phyloP scores from a whole-genome alignment of 30 jellyfish, hydroid and myxozoan species.

The Rhopilema esculentum region DNA sequence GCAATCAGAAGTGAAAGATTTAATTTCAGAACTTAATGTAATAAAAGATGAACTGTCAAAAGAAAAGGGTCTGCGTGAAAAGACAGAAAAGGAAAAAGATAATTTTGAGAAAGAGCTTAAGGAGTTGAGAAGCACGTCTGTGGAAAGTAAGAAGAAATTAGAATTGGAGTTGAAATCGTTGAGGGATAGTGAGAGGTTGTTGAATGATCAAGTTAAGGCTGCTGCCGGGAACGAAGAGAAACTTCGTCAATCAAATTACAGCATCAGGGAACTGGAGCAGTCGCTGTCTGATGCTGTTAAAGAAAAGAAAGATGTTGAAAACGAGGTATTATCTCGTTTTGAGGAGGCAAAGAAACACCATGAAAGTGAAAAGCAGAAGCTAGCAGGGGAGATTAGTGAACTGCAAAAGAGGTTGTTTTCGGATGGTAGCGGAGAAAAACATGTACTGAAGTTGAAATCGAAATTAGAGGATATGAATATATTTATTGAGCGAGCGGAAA shows the following conservation, averaged over 20 bases:
- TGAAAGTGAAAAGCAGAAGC: constrained; percentile 8
- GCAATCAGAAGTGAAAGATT: constrained; percentile 24
- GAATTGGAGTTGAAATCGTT: constrained; percentile 1
- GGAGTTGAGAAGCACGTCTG: constrained; percentile 7
- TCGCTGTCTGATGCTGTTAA: constrained; percentile 15
- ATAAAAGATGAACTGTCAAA: constrained; percentile 8
- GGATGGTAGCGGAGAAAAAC: constrained; percentile 11
- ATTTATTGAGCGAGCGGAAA: constrained; percentile 60
- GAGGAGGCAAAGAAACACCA: constrained; percentile 8
- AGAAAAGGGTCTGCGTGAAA: constrained; percentile 31
- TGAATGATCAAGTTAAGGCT: constrained; percentile 3
- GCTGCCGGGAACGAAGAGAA: constrained; percentile 8
- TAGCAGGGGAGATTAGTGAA: constrained; percentile 5
- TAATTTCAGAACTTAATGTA: not conserved
- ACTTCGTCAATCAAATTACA: constrained; percentile 22
- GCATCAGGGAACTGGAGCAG: constrained; percentile 29
- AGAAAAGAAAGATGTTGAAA: constrained; percentile 18
- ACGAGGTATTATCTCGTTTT: not conserved
- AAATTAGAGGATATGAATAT: constrained; percentile 57
- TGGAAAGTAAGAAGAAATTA: not conserved
- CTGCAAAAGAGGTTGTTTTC: constrained; percentile 12
- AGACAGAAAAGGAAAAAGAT: not conserved
- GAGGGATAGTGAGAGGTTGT: not conserved
- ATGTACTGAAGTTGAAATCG: constrained; percentile 22
- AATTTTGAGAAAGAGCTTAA: constrained; percentile 5